phyloP scores from a whole-genome alignment of 2,113 vertebrate genomes.

The Procavia capensis region DNA sequence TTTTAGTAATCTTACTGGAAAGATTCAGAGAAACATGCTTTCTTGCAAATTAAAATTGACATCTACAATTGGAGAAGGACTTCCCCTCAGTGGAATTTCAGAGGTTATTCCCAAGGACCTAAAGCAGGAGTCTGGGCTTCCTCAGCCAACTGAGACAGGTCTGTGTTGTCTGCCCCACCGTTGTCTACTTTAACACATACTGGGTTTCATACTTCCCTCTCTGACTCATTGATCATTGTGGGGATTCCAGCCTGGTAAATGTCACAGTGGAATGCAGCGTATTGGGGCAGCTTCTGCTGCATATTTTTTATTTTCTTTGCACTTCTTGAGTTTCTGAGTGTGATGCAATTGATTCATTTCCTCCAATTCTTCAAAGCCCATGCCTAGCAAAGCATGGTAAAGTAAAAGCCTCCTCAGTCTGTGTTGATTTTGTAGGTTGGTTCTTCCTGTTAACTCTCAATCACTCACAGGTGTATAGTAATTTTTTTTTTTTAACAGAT shows the following conservation, averaged over 20 bases:
- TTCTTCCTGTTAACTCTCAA: background rate
- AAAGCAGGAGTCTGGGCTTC: background rate
- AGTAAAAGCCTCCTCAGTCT: background rate
- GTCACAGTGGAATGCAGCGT: background rate
- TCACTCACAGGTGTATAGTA: background rate
- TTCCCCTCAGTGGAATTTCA: background rate
- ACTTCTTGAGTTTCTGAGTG: background rate
- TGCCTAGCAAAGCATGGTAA: rapidly evolving
- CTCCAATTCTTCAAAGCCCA: background rate
- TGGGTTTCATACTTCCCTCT: no score
- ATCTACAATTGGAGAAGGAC: background rate
- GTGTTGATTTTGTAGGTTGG: background rate
- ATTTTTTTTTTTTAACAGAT: slow-evolving; percentile 43
- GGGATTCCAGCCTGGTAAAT: background rate
- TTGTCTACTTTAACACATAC: background rate
- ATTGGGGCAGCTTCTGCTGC: no score
- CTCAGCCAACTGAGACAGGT: rapidly evolving
- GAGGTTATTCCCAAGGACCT: no score
- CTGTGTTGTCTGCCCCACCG: background rate
- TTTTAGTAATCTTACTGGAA: background rate
- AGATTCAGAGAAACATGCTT: background rate
- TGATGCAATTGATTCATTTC: background rate
- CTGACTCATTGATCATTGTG: no score
- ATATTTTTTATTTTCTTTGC: background rate
- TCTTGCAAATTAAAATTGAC: background rate